phyloP scores from a whole-genome alignment of 2,113 vertebrate genomes.

The Chionis minor region DNA sequence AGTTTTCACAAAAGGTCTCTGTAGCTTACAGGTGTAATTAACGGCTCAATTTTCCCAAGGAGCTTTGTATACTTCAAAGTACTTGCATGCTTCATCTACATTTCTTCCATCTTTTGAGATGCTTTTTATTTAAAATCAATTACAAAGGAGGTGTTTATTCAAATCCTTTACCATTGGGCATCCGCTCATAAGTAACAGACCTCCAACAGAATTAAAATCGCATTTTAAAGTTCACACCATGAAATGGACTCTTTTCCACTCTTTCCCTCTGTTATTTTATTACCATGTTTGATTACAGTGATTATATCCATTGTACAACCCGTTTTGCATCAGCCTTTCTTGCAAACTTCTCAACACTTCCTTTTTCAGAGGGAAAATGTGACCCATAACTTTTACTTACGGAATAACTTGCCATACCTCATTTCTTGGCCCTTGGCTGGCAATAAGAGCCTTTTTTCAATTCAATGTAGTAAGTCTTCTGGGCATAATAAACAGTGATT shows the following conservation, averaged over 20 bases:
- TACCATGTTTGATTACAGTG: neutral
- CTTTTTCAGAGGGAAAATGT: neutral
- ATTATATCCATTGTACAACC: neutral
- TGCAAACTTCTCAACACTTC: neutral
- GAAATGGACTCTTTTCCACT: neutral
- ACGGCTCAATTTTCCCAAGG: neutral
- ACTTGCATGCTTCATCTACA: neutral
- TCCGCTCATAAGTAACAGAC: neutral
- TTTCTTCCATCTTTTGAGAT: neutral
- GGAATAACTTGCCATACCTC: neutral
- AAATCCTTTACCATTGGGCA: neutral
- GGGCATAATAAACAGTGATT: neutral
- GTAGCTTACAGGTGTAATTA: neutral
- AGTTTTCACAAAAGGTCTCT: neutral
- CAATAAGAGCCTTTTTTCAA: neutral
- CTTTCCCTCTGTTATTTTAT: slow-evolving; percentile 19
- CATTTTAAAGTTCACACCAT: neutral
- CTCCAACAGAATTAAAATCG: neutral
- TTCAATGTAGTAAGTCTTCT: neutral
- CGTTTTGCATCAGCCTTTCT: neutral
- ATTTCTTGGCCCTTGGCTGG: neutral
- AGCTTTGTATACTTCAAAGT: neutral
- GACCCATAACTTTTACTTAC: neutral
- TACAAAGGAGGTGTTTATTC: neutral
- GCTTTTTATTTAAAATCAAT: neutral